phyloP scores from a whole-genome alignment of 2,797 vertebrate genomes.

The Forpus xanthops region DNA sequence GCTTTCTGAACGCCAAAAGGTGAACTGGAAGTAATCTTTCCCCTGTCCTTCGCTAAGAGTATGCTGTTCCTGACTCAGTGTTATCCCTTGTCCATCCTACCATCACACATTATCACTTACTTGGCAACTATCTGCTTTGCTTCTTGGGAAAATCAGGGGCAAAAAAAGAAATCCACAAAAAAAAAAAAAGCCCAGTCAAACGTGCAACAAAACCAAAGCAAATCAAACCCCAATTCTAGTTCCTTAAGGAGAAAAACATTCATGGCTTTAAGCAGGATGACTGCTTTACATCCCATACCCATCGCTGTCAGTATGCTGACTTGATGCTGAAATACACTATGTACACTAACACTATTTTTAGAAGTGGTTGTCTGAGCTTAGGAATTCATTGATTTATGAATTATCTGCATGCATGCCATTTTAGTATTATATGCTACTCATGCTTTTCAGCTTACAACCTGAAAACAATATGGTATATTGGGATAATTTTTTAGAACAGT shows the following conservation, averaged over 20 bases:
- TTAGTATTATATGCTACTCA: neutral
- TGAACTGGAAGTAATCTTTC: neutral
- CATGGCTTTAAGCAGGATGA: neutral
- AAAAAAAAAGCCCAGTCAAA: neutral
- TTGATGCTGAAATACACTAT: neutral
- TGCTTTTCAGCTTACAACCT: neutral
- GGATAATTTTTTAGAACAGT: neutral
- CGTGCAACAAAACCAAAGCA: neutral
- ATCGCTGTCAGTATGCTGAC: neutral
- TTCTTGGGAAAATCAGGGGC: neutral
- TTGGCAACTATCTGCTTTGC: neutral
- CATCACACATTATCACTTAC: neutral
- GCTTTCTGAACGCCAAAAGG: neutral
- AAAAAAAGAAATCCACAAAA: neutral
- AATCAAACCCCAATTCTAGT: neutral
- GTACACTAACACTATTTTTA: neutral
- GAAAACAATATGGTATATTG: neutral
- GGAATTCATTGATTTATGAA: neutral
- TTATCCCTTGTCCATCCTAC: neutral
- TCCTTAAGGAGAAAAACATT: neutral
- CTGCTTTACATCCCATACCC: neutral
- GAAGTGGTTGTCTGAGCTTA: neutral
- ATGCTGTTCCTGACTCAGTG: neutral
- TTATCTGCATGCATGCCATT: neutral
- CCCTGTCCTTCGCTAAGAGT: neutral